phyloP scores from a whole-genome alignment of 1,140 invertebrate species.

The Ostrea edulis region DNA sequence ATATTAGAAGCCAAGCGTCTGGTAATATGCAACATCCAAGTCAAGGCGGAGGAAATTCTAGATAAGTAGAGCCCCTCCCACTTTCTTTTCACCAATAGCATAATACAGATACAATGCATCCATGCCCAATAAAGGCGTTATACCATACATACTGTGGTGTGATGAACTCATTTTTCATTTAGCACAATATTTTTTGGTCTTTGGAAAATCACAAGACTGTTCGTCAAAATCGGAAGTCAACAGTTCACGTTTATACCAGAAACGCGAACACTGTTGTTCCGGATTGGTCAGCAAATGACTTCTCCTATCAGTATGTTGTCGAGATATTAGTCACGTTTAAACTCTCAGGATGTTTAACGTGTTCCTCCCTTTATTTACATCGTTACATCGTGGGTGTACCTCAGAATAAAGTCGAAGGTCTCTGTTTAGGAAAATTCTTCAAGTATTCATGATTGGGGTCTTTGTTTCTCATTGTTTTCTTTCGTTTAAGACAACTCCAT shows the following conservation, averaged over 20 bases:
- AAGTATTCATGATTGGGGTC: background rate
- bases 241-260: background rate
- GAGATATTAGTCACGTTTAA: background rate
- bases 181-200: background rate
- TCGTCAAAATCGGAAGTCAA: background rate
- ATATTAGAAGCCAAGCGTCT: no score
- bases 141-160: background rate
- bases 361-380: background rate
- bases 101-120: background rate
- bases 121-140: background rate
- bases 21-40: no score
- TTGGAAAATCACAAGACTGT: background rate
- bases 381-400: background rate
- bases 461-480: no score
- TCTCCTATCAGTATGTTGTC: background rate
- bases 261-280: background rate
- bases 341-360: background rate
- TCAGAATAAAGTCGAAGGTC: background rate
- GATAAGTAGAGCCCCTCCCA: no score
- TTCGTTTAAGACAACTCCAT: no score
- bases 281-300: background rate
- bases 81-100: background rate
- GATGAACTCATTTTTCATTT: conserved; percentile 4
- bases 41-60: no score
- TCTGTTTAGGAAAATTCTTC: background rate